Conservation (phyloP, 2,888 invertebrate genomes). For the Oligia strigilis region DNA sequence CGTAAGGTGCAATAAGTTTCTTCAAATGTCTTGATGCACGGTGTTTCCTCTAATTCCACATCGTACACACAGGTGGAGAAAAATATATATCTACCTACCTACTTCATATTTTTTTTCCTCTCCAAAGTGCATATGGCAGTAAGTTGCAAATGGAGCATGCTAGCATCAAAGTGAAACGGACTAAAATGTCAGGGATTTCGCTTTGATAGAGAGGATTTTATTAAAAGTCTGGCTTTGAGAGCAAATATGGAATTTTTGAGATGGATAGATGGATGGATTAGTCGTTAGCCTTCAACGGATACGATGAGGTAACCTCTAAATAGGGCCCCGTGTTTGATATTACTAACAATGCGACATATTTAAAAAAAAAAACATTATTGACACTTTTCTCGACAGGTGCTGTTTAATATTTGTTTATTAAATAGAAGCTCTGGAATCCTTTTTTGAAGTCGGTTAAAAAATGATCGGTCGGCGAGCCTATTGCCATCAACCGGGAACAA, state of each 20-base stretch:
- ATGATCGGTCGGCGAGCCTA: no score
- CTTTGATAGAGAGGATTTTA: constrained; percentile 39
- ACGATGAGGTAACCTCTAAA: background rate
- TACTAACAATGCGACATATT: background rate
- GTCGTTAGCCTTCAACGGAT: background rate
- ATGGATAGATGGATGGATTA: background rate
- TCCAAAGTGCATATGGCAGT: constrained; percentile 44
- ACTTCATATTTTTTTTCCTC: constrained; percentile 11
- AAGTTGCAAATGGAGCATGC: constrained; percentile 41
- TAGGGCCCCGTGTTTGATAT: background rate
- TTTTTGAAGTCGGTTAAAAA: background rate
- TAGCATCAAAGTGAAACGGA: constrained; percentile 39
- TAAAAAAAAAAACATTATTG: background rate
- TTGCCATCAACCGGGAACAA: no score
- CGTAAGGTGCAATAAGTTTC: background rate
- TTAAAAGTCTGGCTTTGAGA: constrained; percentile 31
- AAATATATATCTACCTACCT: constrained; percentile 7
- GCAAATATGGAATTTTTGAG: constrained; percentile 23
- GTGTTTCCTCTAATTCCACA: background rate
- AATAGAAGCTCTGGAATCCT: background rate
- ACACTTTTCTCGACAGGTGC: background rate
- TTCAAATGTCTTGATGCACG: background rate
- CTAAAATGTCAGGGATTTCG: constrained; percentile 37
- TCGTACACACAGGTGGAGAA: background rate
- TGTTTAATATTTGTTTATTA: background rate